Evolutionary conservation across 2,797 vertebrate genomes (phyloP), one percentile per base, ranked within the genome.

Genomic region (Dryobates pubescens): DNA sequence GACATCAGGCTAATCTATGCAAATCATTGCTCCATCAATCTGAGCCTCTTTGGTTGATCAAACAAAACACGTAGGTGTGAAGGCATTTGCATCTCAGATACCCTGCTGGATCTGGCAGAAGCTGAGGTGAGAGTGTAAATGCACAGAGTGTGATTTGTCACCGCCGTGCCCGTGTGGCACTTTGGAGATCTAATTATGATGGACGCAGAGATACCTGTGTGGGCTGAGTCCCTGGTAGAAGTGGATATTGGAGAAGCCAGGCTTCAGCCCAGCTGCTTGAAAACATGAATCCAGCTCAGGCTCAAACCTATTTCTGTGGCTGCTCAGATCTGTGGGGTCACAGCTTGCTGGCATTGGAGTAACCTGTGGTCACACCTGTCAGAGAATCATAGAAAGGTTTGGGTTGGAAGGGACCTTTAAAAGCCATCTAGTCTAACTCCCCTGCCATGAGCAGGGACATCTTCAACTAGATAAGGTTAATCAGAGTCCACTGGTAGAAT

Each of bases 61-160:
- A 96, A 95, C 87, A 95, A 92, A 96, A 89, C 87, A 93, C 15
- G 87, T 94, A 95, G 93, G 94, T 96, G 94, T 92, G 93, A 96
- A 95, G 79, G 82, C 77, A 64, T 91, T 93, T 89, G 90, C 89
- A 88, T 93, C 91, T 95, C 85, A 59, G 87, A 86, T 77, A 85
- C 85, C 89, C 87, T 88, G 80, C 82, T 89, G 91, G 77, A 89
- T 88, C 77, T 88, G 92, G 91, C 82, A 88, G 41, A 79, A 89
- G 87, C 95, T 89, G 85, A 88, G 83, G 77, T 64, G 81, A 78
- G 81, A 78, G 71, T 71, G 80, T 86, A 91, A 76, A 95, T 88
- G 91, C 85, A 81, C 0, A 9, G 80, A 75, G 64, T 30, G 82
- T 79, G 80, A 91, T 91, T 56, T 88, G 92, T 91, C 92, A 69